Evolutionary conservation across 1,140 invertebrate species (phyloP).

Genomic region (Asbolus verrucosus): DNA sequence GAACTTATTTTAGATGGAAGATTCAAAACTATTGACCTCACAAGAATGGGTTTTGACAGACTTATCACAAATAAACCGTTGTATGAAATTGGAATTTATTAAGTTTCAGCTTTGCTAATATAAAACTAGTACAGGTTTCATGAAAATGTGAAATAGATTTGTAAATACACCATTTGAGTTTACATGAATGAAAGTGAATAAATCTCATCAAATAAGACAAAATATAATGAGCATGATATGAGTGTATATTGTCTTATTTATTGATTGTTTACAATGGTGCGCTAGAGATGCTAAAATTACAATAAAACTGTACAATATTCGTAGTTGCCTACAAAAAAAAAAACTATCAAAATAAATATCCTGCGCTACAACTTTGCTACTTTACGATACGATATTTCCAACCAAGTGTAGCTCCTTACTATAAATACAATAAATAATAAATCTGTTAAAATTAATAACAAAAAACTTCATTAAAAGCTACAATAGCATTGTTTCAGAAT

Average conservation of each 20-base stretch:
- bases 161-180: not conserved
- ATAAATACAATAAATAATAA: slow-evolving; percentile 33
- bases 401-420: slow-evolving; percentile 9
- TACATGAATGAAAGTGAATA: slow-evolving; percentile 5
- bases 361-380: not conserved
- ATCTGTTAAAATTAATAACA: slow-evolving; percentile 31
- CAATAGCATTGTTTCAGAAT: not conserved
- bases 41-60: slow-evolving; percentile 83
- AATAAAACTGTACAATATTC: slow-evolving; percentile 22
- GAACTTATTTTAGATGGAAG: slow-evolving; percentile 83
- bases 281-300: slow-evolving; percentile 1
- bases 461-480: slow-evolving; percentile 27
- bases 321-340: not conserved
- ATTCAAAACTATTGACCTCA: slow-evolving; percentile 83
- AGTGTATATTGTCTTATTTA: slow-evolving; percentile 38
- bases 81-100: slow-evolving; percentile 57
- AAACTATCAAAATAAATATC: slow-evolving; percentile 22
- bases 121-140: too few species aligned
- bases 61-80: slow-evolving; percentile 74
- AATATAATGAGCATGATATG: slow-evolving; percentile 15
- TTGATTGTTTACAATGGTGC: slow-evolving; percentile 18
- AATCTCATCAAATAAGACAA: slow-evolving; percentile 16
- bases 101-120: slow-evolving; percentile 17
- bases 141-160: too few species aligned
- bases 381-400: slow-evolving; percentile 8